These are phyloP conservation scores for Phalacrocorax brasilianus DNA, from an alignment of 2,113 vertebrate genomes.

Conservation along the genomic window DNA sequence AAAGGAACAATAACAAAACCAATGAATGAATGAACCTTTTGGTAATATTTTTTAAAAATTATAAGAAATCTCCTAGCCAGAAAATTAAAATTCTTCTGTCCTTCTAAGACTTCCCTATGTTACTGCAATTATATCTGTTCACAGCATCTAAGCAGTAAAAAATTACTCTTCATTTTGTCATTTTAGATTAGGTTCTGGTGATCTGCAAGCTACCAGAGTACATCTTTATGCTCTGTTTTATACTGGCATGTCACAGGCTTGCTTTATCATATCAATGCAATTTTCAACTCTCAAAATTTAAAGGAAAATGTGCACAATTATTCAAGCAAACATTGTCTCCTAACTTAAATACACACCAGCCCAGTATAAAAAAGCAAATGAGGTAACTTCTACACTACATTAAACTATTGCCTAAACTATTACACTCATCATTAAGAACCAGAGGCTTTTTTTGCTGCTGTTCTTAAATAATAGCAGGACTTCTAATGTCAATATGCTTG, in stretches of 20 bases:
- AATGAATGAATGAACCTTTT: not conserved
- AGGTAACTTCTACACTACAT: not conserved
- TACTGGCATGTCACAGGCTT: not conserved
- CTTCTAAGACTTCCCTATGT: not conserved
- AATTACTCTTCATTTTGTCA: not conserved
- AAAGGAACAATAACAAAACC: not conserved
- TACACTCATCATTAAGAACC: not conserved
- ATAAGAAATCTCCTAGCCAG: not conserved
- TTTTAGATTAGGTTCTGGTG: not conserved
- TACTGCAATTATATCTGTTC: not conserved
- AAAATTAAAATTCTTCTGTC: not conserved
- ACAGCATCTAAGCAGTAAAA: not conserved
- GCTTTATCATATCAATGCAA: not conserved
- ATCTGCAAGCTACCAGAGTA: not conserved
- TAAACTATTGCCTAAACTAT: not conserved
- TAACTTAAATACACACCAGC: not conserved
- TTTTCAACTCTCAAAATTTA: not conserved
- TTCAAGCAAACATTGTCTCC: not conserved
- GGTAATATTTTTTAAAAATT: not conserved
- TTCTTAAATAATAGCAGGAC: not conserved
- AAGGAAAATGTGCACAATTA: not conserved
- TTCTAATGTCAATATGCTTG: not conserved
- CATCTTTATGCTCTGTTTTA: not conserved
- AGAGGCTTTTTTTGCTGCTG: not conserved
- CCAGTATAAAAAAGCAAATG: not conserved